Conservation (phyloP, 2,888 invertebrate genomes). For the Barypeithes pellucidus region DNA sequence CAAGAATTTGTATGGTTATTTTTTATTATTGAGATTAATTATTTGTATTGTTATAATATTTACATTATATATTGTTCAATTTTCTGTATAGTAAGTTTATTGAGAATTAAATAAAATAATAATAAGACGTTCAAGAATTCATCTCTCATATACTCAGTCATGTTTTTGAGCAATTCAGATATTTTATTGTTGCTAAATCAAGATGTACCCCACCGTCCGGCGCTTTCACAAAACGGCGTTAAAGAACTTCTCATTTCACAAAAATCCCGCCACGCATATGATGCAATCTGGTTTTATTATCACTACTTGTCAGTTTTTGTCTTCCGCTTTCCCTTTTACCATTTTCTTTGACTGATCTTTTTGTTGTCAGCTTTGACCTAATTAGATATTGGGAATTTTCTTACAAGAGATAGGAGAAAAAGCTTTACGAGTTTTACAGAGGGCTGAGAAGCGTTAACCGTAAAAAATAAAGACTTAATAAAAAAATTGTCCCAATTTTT, state of each 20-base stretch:
- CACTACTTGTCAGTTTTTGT: slow-evolving; percentile 39
- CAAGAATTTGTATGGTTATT: too few relatives aligned
- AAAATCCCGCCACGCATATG: slow-evolving; percentile 30
- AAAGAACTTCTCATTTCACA: slow-evolving; percentile 34
- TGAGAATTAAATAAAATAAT: too few relatives aligned
- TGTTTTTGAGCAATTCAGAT: too few relatives aligned
- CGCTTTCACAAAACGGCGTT: slow-evolving; percentile 15
- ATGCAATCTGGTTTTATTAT: slow-evolving; percentile 46
- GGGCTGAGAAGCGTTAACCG: background rate
- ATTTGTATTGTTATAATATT: too few relatives aligned
- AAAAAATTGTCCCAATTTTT: too few relatives aligned
- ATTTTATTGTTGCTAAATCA: too few relatives aligned
- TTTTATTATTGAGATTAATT: too few relatives aligned
- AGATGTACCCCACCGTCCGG: too few relatives aligned
- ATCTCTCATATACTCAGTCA: too few relatives aligned
- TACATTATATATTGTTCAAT: too few relatives aligned
- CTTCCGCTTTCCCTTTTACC: slow-evolving; percentile 31
- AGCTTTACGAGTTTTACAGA: background rate
- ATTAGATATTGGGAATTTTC: slow-evolving; percentile 27
- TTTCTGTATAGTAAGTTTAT: too few relatives aligned
- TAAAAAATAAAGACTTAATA: background rate
- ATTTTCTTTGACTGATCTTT: slow-evolving; percentile 34
- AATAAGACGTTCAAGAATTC: too few relatives aligned
- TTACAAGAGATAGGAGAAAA: background rate
- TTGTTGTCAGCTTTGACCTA: slow-evolving; percentile 19